Base-by-base conservation (phyloP, 2,888 invertebrate genomes). In the Drosophila helvetica region DNA sequence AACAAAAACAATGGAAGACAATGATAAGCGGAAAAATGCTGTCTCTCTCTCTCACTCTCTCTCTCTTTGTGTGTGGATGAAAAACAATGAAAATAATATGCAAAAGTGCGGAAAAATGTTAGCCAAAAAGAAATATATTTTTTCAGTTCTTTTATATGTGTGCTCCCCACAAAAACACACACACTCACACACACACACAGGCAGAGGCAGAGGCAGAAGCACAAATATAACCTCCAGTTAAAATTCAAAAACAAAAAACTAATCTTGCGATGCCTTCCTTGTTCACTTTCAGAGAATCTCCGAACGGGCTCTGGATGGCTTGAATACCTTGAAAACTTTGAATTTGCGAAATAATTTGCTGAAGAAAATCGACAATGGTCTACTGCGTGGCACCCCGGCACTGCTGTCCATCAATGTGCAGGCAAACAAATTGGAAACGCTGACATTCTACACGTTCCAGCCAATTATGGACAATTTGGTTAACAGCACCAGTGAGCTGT, bases 391-490 rank as follows among this genome's bases (percentile, higher is more conserved):
- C n/a, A 95, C 96, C 15, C 94, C 95, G 43, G 94, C 94, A 3
- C 93, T 97, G 25, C 94, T 94, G 86, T 95, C 95, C 79, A 93
- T 97, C 87, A 96, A 97, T 92, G 93, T 97, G 77, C 94, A 96
- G 90, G 94, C 95, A 76, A 97, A 97, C 92, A 93, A 94, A 81
- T 93, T 97, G 88, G 95, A 95, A 91, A 95, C 95, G 60, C 93
- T 97, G 91, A 95, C 95, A 86, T 95, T 94, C 91, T 95, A 95
- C 90, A 96, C 96, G 89, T 91, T 91, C 77, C 94, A 95, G 90
- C 96, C 96, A 70, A 95, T 96, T 92, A 93, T 96, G 92, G 94
- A 95, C 91, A 96, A 96, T 92, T 94, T 97, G 92, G 95, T 95
- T 92, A 95, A 95, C 87, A 93, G 93, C 82, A 94, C 94, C 89